Base-by-base conservation (phyloP, 2,113 vertebrate genomes). In the Sialia sialis region DNA sequence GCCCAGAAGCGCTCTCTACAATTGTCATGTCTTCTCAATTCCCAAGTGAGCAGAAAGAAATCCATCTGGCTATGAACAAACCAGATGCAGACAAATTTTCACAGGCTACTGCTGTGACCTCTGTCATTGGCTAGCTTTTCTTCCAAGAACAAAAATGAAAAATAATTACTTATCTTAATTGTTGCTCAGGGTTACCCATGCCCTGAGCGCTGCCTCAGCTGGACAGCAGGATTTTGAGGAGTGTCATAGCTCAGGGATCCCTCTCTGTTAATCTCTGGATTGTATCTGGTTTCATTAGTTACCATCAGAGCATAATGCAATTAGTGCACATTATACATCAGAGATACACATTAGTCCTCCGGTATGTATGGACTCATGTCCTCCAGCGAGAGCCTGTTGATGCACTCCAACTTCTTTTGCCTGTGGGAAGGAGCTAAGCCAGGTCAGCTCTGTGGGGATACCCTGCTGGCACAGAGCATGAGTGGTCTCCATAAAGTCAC, bases 241-340 rank as follows among this genome's bases (percentile, higher is more conserved):
- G 60, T 4, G 19, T 21, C 3, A 5, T 0, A 49, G 86, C 76
- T 84, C 79, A 59, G 44, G n/a, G 51, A 90, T 43, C 46, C 18
- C 48, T 55, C 36, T 41, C 90, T 73, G 51, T 70, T 92, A 43
- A 94, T 84, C 78, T 77, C 55, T 26, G 34, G 14, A 63, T 84
- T n/a, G 29, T 36, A 78, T 38, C 80, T 81, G 60, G 60, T 54
- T 90, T 92, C 82, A 86, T 93, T 90, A 83, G 36, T 70, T 69
- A 73, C 68, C 85, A 88, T 55, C 63, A 48, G 59, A 86, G 75
- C 25, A 41, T 12, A 88, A 88, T 32, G 60, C 38, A 93, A 74
- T 74, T 63, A 90, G 59, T 20, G 64, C 5, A 25, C 32, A 49
- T 43, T 46, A 69, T 39, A 34, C 46, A 73, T 55, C 12, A 49